These are phyloP conservation scores for Pomacea canaliculata DNA, from an alignment of 2,888 invertebrate genomes.

Conservation along the genomic window DNA sequence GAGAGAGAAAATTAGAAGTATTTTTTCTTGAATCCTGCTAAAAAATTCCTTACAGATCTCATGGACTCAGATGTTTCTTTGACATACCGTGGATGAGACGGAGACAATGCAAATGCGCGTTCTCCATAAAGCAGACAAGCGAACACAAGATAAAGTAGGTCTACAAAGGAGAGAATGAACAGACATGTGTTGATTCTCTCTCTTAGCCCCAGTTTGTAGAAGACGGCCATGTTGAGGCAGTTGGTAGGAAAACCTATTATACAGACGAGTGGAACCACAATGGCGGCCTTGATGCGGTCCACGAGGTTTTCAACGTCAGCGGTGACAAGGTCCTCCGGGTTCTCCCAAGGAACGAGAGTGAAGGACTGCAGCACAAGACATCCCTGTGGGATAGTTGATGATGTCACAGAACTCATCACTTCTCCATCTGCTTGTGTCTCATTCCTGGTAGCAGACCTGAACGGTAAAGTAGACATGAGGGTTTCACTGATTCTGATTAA, in stretches of 20 bases:
- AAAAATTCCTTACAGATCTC: too few relatives aligned
- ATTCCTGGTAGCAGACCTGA: too few relatives aligned
- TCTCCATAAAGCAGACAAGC: too few relatives aligned
- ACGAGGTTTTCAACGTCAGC: not conserved
- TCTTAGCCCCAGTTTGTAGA: constrained; percentile 11
- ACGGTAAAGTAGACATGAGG: too few relatives aligned
- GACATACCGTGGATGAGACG: too few relatives aligned
- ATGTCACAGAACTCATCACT: too few relatives aligned
- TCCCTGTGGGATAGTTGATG: not conserved
- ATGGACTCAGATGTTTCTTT: too few relatives aligned
- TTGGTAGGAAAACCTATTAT: constrained; percentile 2
- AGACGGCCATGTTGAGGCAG: constrained; percentile 11
- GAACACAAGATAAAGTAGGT: not conserved
- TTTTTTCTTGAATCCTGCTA: too few relatives aligned
- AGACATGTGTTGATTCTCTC: constrained; percentile 11
- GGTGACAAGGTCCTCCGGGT: not conserved
- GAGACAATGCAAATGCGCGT: too few relatives aligned
- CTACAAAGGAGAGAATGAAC: constrained; percentile 1
- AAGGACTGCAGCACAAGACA: not conserved
- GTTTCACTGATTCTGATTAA: too few relatives aligned
- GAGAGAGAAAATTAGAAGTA: too few relatives aligned
- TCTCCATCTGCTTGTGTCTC: too few relatives aligned
- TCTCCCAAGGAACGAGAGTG: not conserved
- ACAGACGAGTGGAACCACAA: not conserved
- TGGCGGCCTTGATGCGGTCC: not conserved